phyloP scores from a whole-genome alignment of 2,888 invertebrate genomes.

The Cephus runcator region DNA sequence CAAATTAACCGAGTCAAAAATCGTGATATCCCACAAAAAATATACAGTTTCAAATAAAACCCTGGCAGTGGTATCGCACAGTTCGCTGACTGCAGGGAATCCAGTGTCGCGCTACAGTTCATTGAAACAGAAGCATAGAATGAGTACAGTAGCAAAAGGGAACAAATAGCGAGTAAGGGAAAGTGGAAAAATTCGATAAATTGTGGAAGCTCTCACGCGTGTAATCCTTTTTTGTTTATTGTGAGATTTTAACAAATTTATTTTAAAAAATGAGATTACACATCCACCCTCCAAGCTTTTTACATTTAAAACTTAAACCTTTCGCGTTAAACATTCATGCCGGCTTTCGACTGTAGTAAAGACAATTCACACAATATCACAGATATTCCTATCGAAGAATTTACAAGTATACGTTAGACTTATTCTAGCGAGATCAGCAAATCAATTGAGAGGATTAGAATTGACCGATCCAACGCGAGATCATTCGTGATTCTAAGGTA shows the following conservation, averaged over 20 bases:
- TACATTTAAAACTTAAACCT: background rate
- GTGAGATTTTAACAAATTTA: slow-evolving; percentile 32
- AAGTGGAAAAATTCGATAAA: slow-evolving; percentile 40
- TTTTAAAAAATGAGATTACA: slow-evolving; percentile 44
- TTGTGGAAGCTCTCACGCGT: slow-evolving; percentile 37
- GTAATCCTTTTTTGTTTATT: slow-evolving; percentile 56
- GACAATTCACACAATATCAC: background rate
- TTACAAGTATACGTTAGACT: background rate
- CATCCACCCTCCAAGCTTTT: slow-evolving; percentile 25
- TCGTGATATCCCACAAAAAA: too few species aligned
- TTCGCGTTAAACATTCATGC: background rate
- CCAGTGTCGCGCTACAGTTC: too few species aligned
- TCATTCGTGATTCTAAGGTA: background rate
- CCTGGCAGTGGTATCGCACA: too few species aligned
- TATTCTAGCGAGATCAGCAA: background rate
- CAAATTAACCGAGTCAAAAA: too few species aligned
- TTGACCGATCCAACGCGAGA: background rate
- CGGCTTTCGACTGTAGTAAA: background rate
- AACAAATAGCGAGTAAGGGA: background rate
- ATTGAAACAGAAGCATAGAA: too few species aligned
- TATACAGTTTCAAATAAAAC: too few species aligned
- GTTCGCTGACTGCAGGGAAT: too few species aligned
- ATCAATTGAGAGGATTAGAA: background rate
- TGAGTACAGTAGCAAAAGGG: slow-evolving; percentile 4
- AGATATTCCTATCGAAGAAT: background rate